Conservation (phyloP, 2,797 vertebrate species). For the Dermochelys coriacea region DNA sequence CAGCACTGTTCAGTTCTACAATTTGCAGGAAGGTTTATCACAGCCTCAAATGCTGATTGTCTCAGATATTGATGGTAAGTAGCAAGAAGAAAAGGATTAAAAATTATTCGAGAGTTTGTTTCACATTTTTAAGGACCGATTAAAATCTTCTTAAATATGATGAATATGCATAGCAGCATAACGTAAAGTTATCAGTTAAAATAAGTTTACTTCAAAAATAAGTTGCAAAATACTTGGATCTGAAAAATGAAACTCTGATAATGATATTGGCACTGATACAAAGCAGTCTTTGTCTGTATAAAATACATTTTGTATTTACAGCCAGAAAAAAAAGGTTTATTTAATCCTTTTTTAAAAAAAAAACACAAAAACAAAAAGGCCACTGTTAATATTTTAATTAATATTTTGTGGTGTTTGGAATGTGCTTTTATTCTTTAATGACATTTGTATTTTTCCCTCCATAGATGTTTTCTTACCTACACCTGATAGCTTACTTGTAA, state of each 20-base stretch:
- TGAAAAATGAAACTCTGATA: neutral
- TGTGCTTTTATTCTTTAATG: slow-evolving; percentile 21
- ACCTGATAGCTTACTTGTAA: slow-evolving; percentile 96
- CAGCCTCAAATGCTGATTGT: slow-evolving; percentile 98
- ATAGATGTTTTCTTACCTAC: slow-evolving; percentile 95
- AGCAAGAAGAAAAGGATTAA: neutral
- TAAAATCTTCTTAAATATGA: neutral
- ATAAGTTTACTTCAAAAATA: neutral
- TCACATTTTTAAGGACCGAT: neutral
- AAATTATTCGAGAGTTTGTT: neutral
- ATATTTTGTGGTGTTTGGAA: neutral
- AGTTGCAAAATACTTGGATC: neutral
- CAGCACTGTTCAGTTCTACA: slow-evolving; percentile 97
- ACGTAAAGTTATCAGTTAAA: neutral
- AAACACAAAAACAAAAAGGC: too few relatives aligned
- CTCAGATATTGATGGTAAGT: slow-evolving; percentile 95
- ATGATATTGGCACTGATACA: slow-evolving; percentile 15
- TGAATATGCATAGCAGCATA: neutral
- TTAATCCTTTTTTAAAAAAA: neutral
- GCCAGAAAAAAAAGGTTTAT: neutral
- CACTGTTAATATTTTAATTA: neutral
- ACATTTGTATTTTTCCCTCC: slow-evolving; percentile 19
- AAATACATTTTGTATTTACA: neutral
- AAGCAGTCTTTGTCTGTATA: neutral
- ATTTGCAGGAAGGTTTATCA: slow-evolving; percentile 95